phyloP scores from a whole-genome alignment of 2,888 invertebrate species.

The Lysandra bellargus region DNA sequence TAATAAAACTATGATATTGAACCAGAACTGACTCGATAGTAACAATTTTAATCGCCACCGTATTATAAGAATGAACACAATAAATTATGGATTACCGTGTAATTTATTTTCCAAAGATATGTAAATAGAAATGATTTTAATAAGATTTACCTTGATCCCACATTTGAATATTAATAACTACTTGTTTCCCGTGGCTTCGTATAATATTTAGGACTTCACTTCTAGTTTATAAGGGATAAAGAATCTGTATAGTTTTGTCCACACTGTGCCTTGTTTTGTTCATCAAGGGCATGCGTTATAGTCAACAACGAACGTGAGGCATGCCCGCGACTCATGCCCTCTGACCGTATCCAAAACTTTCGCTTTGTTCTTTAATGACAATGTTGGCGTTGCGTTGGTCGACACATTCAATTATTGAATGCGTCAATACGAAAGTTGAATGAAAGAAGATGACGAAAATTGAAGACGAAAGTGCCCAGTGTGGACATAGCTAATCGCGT shows the following conservation, averaged over 20 bases:
- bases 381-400: too few relatives aligned
- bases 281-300: too few relatives aligned
- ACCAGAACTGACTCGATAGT: slow-evolving; percentile 68
- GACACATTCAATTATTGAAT: too few relatives aligned
- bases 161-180: slow-evolving; percentile 26
- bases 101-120: slow-evolving; percentile 42
- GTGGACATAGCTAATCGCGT: background rate
- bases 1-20: slow-evolving; percentile 78
- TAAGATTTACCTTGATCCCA: slow-evolving; percentile 34
- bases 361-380: too few relatives aligned
- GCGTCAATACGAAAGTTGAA: too few relatives aligned
- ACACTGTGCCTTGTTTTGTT: too few relatives aligned
- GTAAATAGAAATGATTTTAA: slow-evolving; percentile 41
- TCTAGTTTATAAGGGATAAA: background rate
- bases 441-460: too few relatives aligned
- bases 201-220: background rate
- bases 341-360: too few relatives aligned
- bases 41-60: slow-evolving; percentile 69
- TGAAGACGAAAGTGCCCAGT: too few relatives aligned
- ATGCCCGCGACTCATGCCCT: too few relatives aligned
- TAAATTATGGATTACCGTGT: slow-evolving; percentile 51
- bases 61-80: slow-evolving; percentile 60
- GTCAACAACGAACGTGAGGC: too few relatives aligned
- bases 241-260: background rate
- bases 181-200: background rate